These are phyloP conservation scores for Rhinella marina DNA, from an alignment of 2,797 vertebrate genomes.

Conservation along the genomic window DNA sequence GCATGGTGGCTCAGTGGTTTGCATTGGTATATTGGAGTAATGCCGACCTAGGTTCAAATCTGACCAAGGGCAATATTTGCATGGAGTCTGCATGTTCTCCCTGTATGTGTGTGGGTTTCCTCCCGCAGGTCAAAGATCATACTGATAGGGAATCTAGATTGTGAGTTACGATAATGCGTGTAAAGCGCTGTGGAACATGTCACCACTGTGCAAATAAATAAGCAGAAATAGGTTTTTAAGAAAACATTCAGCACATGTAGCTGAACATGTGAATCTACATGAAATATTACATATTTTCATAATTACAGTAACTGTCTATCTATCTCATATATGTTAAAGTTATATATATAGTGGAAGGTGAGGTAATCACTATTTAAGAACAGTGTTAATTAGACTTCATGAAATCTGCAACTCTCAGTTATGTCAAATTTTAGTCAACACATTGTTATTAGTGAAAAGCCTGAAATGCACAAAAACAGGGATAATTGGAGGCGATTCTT, in stretches of 20 bases:
- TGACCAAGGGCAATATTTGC: too few species aligned
- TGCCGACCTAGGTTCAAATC: too few species aligned
- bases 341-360: not conserved
- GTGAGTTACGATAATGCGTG: too few species aligned
- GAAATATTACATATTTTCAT: conserved; percentile 40
- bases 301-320: conserved; percentile 23
- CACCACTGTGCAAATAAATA: too few species aligned
- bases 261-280: conserved; percentile 28
- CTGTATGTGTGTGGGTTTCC: too few species aligned
- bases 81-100: too few species aligned
- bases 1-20: too few species aligned
- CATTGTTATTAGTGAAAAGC: conserved; percentile 54
- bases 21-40: too few species aligned
- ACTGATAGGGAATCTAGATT: too few species aligned
- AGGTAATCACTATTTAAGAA: conserved; percentile 51
- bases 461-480: conserved; percentile 55
- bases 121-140: too few species aligned
- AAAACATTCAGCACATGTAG: not conserved
- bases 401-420: conserved; percentile 50
- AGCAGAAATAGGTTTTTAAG: too few species aligned
- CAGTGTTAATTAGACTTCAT: conserved; percentile 57
- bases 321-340: not conserved
- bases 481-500: conserved; percentile 58
- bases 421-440: conserved; percentile 62
- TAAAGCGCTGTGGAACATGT: too few species aligned